Base-by-base conservation (phyloP, 92 coral and sea anemone species). In the Epizoanthus scotinus region DNA sequence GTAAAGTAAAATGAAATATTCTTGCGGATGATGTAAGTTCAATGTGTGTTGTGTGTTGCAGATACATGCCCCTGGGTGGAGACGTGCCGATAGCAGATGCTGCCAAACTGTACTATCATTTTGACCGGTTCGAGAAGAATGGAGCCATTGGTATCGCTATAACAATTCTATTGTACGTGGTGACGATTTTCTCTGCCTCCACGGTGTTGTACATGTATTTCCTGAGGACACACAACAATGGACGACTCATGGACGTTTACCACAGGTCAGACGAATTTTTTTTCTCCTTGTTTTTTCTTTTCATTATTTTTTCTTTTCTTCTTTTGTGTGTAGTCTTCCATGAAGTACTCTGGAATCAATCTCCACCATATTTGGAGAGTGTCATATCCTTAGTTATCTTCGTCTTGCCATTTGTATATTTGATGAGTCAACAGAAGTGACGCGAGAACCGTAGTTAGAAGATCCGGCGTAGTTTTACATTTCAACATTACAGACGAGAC, bases 61-160 rank as follows among this genome's bases (percentile, higher is more conserved):
- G 98, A 81, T 95, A 90, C 63, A 42, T 54, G 44, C 89, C 88
- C 59, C 78, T 90, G 3, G 98, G 98, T 22, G 98, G 95, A 14
- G 98, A 92, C 28, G 79, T 86, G 12, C 98, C 98, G 0, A 91
- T 95, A 78, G 98, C 98, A 55, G 98, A 95, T 49, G 98, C 98
- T 17, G 94, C 91, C 95, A 95, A 95, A 77, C 95, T 95, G 12
- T 95, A 95, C 87, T 95, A 97, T 91, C 98, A 95, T 81, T 95
- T 95, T 84, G 94, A 93, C 74, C 95, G 98, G 28, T 95, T 90
- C 71, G 98, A 95, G 79, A 91, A 90, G 68, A 95, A 93, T 67
- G 98, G 98, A 31, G 94, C 97, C 24, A 91, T 95, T n/a, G 98
- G 98, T 0, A 95, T 95, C 64, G 94, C 94, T 20, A 73, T 95